Conservation (phyloP, 2,888 invertebrate species). For the Zeuzera pyrina region DNA sequence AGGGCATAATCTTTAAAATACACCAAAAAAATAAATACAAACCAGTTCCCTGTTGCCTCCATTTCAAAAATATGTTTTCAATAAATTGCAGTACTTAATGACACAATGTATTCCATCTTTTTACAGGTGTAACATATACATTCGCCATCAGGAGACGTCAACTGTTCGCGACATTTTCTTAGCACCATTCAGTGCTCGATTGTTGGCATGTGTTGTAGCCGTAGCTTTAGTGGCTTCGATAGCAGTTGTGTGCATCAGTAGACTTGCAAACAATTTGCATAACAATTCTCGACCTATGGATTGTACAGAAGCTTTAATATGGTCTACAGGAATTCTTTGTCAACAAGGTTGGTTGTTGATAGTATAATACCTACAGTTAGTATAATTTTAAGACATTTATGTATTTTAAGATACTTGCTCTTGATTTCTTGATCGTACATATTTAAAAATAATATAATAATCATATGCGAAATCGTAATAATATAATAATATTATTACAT, state of each 20-base stretch:
- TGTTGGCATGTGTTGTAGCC: constrained; percentile 67
- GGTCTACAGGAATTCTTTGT: constrained; percentile 76
- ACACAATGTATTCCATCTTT: too few relatives aligned
- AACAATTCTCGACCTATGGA: constrained; percentile 39
- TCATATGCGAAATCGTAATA: too few relatives aligned
- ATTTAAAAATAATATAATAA: too few relatives aligned
- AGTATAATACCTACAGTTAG: too few relatives aligned
- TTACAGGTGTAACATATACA: constrained; percentile 75
- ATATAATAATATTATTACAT: too few relatives aligned
- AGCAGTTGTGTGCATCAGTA: constrained; percentile 62
- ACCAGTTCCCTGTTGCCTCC: too few relatives aligned
- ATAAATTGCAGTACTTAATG: too few relatives aligned
- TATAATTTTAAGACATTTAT: too few relatives aligned
- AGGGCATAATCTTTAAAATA: too few relatives aligned
- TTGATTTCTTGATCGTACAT: too few relatives aligned
- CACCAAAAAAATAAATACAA: too few relatives aligned
- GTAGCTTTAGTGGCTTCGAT: constrained; percentile 64
- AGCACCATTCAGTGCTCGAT: constrained; percentile 71
- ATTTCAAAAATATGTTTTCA: neutral
- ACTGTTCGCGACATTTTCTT: constrained; percentile 76
- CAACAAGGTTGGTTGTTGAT: constrained; percentile 81
- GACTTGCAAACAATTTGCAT: constrained; percentile 47
- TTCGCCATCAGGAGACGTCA: constrained; percentile 74
- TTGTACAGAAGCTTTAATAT: constrained; percentile 71
- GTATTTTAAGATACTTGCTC: too few relatives aligned